Conservation (phyloP, 1,140 invertebrate species). For the Zaprionus inermis region DNA sequence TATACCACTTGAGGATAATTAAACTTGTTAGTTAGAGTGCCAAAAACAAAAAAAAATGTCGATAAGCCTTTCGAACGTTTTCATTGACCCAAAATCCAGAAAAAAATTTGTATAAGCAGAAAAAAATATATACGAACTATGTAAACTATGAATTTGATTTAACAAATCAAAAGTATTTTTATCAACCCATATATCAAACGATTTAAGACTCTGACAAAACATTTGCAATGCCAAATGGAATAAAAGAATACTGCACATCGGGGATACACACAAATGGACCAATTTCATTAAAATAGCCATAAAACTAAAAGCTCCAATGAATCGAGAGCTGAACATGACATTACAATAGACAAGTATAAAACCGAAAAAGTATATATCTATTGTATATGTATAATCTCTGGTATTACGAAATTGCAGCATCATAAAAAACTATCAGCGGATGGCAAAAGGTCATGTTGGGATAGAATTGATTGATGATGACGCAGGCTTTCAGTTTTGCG, state of each 20-base stretch:
- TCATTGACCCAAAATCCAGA: not conserved
- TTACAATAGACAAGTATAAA: conserved; percentile 22
- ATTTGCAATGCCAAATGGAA: conserved; percentile 7
- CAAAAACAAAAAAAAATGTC: conserved; percentile 10
- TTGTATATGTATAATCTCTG: conserved; percentile 4
- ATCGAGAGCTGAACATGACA: conserved; percentile 21
- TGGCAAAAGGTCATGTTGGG: conserved; percentile 9
- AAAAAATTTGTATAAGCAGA: conserved; percentile 8
- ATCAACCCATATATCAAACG: conserved; percentile 8
- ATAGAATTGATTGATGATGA: conserved; percentile 20
- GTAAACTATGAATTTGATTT: not conserved
- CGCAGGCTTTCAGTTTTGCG: conserved; percentile 17
- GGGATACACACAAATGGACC: conserved; percentile 26
- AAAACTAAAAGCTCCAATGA: conserved; percentile 36
- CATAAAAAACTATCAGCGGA: conserved; percentile 12
- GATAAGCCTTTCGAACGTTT: conserved; percentile 14
- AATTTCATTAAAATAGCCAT: conserved; percentile 41
- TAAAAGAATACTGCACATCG: conserved; percentile 7
- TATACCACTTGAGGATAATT: conserved; percentile 18
- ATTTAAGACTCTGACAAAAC: conserved; percentile 7
- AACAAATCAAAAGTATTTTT: conserved; percentile 13
- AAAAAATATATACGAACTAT: not conserved
- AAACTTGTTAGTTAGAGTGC: conserved; percentile 1
- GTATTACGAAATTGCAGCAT: conserved; percentile 19
- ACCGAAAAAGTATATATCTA: conserved; percentile 12